Percentiles rank a stretch among this genome's conserved stretches.
These are phyloP conservation scores for Perccottus glenii DNA, from an alignment of 2,113 vertebrate species.

Conservation along the genomic window DNA sequence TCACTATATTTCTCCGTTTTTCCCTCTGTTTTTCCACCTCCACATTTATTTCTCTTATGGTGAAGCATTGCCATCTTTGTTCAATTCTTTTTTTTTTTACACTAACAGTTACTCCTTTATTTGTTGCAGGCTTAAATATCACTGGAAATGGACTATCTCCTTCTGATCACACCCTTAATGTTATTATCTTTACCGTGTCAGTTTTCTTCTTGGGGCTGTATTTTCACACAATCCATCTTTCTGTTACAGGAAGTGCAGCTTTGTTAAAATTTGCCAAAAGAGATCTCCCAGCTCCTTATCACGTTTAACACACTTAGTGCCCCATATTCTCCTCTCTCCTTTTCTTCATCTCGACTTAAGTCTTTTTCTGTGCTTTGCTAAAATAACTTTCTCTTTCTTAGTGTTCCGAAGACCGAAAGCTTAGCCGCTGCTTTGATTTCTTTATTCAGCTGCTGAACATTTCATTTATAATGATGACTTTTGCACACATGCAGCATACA, in stretches of 20 bases:
- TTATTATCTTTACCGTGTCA: too few species aligned
- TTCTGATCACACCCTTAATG: neutral
- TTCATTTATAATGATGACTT: conserved; percentile 6
- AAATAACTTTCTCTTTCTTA: conserved; percentile 12
- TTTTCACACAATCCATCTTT: neutral
- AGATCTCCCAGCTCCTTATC: conserved; percentile 4
- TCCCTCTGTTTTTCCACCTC: conserved; percentile 19
- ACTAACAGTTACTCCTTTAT: too few species aligned
- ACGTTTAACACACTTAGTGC: conserved; percentile 8
- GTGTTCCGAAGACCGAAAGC: neutral
- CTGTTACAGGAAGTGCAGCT: conserved; percentile 1
- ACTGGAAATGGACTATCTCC: neutral
- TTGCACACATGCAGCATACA: neutral
- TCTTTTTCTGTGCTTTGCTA: conserved; percentile 19
- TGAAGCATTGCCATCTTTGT: neutral
- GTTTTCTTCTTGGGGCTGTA: neutral
- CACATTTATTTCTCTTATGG: conserved; percentile 7
- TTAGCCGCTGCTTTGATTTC: neutral
- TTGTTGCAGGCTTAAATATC: neutral
- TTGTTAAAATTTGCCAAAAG: conserved; percentile 9
- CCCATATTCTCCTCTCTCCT: conserved; percentile 12
- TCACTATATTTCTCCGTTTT: conserved; percentile 19
- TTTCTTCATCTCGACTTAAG: conserved; percentile 19
- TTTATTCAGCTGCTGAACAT: conserved; percentile 4
- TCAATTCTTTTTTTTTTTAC: too few species aligned